These are phyloP conservation scores for Caenorhabditis doughertyi DNA, from an alignment of 2,888 invertebrate genomes.

Conservation along the genomic window DNA sequence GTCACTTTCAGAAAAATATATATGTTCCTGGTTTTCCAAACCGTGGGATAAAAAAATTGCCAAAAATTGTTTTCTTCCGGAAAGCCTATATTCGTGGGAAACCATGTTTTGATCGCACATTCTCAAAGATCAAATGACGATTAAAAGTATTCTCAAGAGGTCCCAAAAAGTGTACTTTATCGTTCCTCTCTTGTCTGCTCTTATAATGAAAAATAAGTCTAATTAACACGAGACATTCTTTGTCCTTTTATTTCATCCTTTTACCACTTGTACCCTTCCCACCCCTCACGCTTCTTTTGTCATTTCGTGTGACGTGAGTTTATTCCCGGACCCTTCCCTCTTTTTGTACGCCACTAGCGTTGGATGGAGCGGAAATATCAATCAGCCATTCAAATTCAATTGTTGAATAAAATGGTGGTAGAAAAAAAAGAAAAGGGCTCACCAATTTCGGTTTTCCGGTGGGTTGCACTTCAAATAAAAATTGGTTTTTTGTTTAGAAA, in stretches of 20 bases:
- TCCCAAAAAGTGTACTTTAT: slow-evolving; percentile 25
- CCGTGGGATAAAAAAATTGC: neutral
- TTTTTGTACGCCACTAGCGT: neutral
- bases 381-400: slow-evolving; percentile 61
- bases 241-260: neutral
- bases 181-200: neutral
- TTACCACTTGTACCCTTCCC: neutral
- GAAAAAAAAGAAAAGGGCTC: slow-evolving; percentile 4
- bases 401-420: too few relatives aligned
- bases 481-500: neutral
- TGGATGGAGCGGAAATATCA: slow-evolving; percentile 51
- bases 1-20: too few relatives aligned
- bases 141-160: too few relatives aligned
- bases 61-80: neutral
- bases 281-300: neutral
- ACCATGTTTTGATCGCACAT: too few relatives aligned
- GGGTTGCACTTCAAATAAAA: slow-evolving; percentile 32
- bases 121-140: neutral
- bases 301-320: slow-evolving; percentile 37
- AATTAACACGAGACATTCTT: slow-evolving; percentile 46
- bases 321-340: neutral
- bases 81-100: neutral
- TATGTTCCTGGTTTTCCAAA: neutral
- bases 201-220: slow-evolving; percentile 13
- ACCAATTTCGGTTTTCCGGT: slow-evolving; percentile 38